Base-by-base conservation (phyloP, 2,113 vertebrate genomes). In the Gavia stellata region DNA sequence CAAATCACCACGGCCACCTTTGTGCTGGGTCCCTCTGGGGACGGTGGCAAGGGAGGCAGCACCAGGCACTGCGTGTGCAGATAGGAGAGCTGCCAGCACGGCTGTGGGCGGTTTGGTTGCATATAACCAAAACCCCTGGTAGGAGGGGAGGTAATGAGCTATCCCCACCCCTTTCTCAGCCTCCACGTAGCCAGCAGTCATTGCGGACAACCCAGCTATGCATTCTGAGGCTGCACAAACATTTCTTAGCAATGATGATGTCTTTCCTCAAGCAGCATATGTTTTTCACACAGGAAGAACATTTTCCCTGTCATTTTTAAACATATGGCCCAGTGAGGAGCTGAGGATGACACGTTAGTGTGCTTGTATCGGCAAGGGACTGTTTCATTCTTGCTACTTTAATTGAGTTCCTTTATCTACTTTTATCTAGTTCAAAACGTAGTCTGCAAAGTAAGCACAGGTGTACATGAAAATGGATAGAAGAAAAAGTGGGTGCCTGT, bases 51-150 rank as follows among this genome's bases (percentile, higher is more conserved):
- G 92, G 86, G 90, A 91, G 78, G 81, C 91, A 56, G 78, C 71
- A 40, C 87, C 86, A 81, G 91, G 86, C 94, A 5, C 74, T 94
- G 95, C 1, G 24, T 1, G 15, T 15, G 79, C 89, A 94, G 96
- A 97, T 97, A 97, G 91, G 97, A 97, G 94, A 67, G 4, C 74
- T 97, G 97, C 93, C 92, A 97, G 93, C 90, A 9, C 14, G 28
- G 80, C 94, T 90, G 91, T 14, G 8, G 68, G 26, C 17, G 2
- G 17, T 47, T 68, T 63, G 86, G 86, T 84, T 81, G 86, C 68
- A 8, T 2, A 12, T 34, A n/a, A 96, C 96, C 95, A 63, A 86
- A 90, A 88, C 42, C 92, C 72, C 38, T 66, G 77, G 58, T 25
- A 87, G 91, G 53, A 80, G 71, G 81, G 83, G 89, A 75, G 36